Percentiles rank a stretch among this genome's conserved stretches.
These are phyloP conservation scores for Leucophenga maculata DNA, from an alignment of 2,888 invertebrate species.

Conservation along the genomic window DNA sequence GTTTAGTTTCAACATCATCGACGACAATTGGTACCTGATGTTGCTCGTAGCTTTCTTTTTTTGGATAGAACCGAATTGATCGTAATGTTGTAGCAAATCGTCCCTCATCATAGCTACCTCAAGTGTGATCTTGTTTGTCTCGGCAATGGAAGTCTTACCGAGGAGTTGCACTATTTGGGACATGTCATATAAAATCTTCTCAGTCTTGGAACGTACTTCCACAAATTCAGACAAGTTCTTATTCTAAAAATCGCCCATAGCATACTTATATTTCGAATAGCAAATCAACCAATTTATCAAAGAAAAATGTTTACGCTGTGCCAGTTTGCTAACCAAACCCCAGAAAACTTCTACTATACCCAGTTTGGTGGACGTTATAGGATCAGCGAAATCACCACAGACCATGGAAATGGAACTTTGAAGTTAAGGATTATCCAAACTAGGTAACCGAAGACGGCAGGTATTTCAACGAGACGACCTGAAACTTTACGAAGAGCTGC, in stretches of 20 bases:
- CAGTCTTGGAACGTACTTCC: slow-evolving; percentile 93
- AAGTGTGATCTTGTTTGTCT: slow-evolving; percentile 98
- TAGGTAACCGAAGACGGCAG: slow-evolving; percentile 98
- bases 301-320: slow-evolving; percentile 99
- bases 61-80: slow-evolving; percentile 99
- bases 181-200: slow-evolving; percentile 97
- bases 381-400: slow-evolving; percentile 99
- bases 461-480: slow-evolving; percentile 99
- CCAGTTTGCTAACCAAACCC: slow-evolving; percentile 99
- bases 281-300: slow-evolving; percentile 99
- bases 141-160: slow-evolving; percentile 98
- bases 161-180: slow-evolving; percentile 99
- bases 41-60: slow-evolving; percentile 99
- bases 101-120: slow-evolving; percentile 99
- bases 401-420: slow-evolving; percentile 99
- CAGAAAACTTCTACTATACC: slow-evolving; percentile 99
- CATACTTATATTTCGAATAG: slow-evolving; percentile 98
- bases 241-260: slow-evolving; percentile 99
- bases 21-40: slow-evolving; percentile 95
- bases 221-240: slow-evolving; percentile 98
- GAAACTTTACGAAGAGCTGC: slow-evolving; percentile 99
- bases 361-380: slow-evolving; percentile 98
- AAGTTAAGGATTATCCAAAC: slow-evolving; percentile 96
- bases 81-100: slow-evolving; percentile 99
- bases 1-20: slow-evolving; percentile 99